Evolutionary conservation across 2,113 vertebrate genomes (phyloP), one percentile per base, ranked within the genome.

Genomic region (Odocoileus hemionus): DNA sequence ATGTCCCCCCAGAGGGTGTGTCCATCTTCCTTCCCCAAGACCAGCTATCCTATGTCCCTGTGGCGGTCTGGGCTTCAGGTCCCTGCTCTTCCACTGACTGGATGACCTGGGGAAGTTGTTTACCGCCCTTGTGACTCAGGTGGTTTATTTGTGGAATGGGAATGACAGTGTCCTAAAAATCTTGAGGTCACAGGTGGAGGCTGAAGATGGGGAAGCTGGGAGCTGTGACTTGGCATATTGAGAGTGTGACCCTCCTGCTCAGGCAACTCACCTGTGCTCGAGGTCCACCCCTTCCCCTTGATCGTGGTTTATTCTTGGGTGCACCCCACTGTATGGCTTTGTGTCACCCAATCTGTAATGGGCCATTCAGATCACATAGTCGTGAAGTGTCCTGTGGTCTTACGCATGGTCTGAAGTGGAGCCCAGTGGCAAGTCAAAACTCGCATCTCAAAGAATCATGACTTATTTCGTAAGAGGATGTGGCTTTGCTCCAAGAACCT

Each of bases 211-310:
- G 43, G 52, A n/a, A 54, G 55, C 39, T 1, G 76, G 23, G 21
- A 79, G 39, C 26, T 12, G 2, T 13, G 30, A 45, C 26, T 7
- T 1, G 14, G 26, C 23, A 0, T 7, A 1, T 7, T 2, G 4
- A 33, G 45, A 16, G 11, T 5, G 1, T 3, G 45, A 30, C 16
- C 36, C 19, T 14, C 58, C 7, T 23, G 76, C 76, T 43, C 25
- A 13, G 0, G 21, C 21, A 15, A 1, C 17, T 12, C 2, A 2
- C 57, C 80, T 26, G 57, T 7, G 19, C 64, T 45, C 30, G 4
- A 36, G 39, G n/a, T 25, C 28, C 12, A 7, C 9, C 15, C 8
- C 7, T 10, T 1, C 39, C 15, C 55, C 64, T 47, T 4, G 4
- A 47, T 9, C 21, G 33, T 0, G 33, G 43, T 30, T 36, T 5